Conservation (phyloP, 2,888 invertebrate genomes). For the Myopa testacea region DNA sequence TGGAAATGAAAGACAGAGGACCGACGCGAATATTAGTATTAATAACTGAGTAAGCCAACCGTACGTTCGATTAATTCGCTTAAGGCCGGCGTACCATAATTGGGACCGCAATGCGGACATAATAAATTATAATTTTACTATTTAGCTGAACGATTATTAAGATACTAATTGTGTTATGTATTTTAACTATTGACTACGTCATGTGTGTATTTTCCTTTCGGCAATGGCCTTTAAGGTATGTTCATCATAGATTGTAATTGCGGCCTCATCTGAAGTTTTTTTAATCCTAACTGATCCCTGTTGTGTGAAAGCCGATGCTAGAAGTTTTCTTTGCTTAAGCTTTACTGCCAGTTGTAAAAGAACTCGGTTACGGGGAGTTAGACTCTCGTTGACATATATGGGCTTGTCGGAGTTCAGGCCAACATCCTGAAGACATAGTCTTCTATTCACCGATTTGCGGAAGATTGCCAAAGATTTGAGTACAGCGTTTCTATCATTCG, state of each 20-base stretch:
- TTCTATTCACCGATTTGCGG: neutral
- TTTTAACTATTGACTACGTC: no score
- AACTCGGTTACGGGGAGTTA: neutral
- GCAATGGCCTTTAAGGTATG: neutral
- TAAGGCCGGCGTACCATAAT: no score
- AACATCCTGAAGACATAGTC: slow-evolving; percentile 5
- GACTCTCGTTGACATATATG: neutral
- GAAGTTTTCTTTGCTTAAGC: neutral
- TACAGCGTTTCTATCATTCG: neutral
- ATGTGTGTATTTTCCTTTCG: neutral
- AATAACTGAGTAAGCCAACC: no score
- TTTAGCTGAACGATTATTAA: no score
- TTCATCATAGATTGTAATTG: neutral
- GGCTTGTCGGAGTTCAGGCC: neutral
- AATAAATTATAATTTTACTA: no score
- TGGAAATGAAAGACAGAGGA: no score
- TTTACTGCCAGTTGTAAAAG: slow-evolving; percentile 1
- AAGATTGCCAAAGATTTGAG: neutral
- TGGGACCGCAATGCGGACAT: no score
- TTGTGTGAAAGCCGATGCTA: neutral
- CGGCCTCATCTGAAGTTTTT: neutral
- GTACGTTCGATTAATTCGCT: no score
- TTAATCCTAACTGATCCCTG: neutral
- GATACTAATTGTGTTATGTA: no score
- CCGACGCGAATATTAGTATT: no score